Evolutionary conservation across 2,888 invertebrate species (phyloP).

Genomic region (Mellilla xanthometata): DNA sequence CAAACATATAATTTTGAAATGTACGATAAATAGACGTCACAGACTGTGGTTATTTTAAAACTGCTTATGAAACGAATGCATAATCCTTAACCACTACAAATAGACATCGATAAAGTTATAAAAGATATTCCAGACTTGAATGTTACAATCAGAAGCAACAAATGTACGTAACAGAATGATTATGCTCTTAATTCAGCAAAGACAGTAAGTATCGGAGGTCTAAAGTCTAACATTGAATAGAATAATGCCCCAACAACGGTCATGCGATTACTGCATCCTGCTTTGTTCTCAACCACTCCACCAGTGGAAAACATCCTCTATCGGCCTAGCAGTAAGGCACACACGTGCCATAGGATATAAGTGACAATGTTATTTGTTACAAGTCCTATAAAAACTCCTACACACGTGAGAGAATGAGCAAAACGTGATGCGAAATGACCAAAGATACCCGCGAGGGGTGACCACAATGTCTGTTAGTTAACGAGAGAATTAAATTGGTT

Average conservation of each 20-base stretch:
- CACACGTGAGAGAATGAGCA: slow-evolving; percentile 57
- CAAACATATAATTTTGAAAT: no score
- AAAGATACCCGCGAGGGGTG: neutral
- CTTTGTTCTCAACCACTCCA: slow-evolving; percentile 19
- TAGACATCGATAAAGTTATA: no score
- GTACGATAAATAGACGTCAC: no score
- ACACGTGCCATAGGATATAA: slow-evolving; percentile 33
- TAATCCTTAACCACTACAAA: no score
- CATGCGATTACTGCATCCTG: slow-evolving; percentile 41
- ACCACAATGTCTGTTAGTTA: neutral
- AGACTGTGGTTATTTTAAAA: no score
- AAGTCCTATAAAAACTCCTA: slow-evolving; percentile 48
- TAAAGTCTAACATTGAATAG: slow-evolving; percentile 42
- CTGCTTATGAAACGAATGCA: no score
- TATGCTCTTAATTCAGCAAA: slow-evolving; percentile 3
- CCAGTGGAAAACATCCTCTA: slow-evolving; percentile 27
- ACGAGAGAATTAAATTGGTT: no score
- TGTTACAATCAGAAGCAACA: neutral
- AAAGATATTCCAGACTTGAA: no score
- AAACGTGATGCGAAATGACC: slow-evolving; percentile 35
- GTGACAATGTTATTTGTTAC: slow-evolving; percentile 37
- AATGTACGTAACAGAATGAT: neutral
- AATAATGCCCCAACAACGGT: slow-evolving; percentile 50
- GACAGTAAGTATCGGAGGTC: slow-evolving; percentile 25
- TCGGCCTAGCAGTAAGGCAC: slow-evolving; percentile 12